Evolutionary conservation across 1,140 invertebrate species (phyloP).

Genomic region (Maniola jurtina): DNA sequence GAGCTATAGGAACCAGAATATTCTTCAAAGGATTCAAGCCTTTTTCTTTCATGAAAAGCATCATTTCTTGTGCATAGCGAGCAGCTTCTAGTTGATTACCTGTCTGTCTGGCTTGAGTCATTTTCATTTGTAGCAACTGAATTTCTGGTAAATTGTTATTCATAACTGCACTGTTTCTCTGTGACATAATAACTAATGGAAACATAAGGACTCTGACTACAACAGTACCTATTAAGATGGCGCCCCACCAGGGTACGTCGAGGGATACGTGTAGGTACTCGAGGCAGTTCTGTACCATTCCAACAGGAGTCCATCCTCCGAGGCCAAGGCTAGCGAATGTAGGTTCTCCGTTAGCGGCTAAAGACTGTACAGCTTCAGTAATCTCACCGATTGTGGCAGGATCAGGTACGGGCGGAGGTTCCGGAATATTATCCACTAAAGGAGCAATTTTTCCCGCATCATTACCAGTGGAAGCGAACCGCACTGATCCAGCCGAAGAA

Average conservation of each 20-base stretch:
- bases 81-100: slow-evolving; percentile 90
- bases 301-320: slow-evolving; percentile 87
- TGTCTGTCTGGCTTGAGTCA: slow-evolving; percentile 88
- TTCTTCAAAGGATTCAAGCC: slow-evolving; percentile 89
- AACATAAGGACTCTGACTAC: slow-evolving; percentile 87
- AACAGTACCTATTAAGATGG: slow-evolving; percentile 90
- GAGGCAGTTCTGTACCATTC: slow-evolving; percentile 87
- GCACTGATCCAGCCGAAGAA: slow-evolving; percentile 55
- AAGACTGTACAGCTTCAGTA: slow-evolving; percentile 63
- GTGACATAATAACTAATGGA: slow-evolving; percentile 89
- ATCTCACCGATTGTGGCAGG: slow-evolving; percentile 46
- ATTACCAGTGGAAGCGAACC: slow-evolving; percentile 56
- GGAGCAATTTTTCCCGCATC: slow-evolving; percentile 55
- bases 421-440: slow-evolving; percentile 77
- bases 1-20: slow-evolving; percentile 88
- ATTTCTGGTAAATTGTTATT: slow-evolving; percentile 90
- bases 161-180: slow-evolving; percentile 88
- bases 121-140: slow-evolving; percentile 87
- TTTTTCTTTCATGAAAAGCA: slow-evolving; percentile 89
- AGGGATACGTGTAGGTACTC: slow-evolving; percentile 89
- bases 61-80: slow-evolving; percentile 86
- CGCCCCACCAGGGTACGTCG: slow-evolving; percentile 93
- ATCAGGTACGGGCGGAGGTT: slow-evolving; percentile 76
- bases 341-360: slow-evolving; percentile 84
- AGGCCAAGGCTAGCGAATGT: slow-evolving; percentile 89